These are phyloP conservation scores for Trichonephila clavipes DNA, from an alignment of 1,140 invertebrate species.

Conservation along the genomic window DNA sequence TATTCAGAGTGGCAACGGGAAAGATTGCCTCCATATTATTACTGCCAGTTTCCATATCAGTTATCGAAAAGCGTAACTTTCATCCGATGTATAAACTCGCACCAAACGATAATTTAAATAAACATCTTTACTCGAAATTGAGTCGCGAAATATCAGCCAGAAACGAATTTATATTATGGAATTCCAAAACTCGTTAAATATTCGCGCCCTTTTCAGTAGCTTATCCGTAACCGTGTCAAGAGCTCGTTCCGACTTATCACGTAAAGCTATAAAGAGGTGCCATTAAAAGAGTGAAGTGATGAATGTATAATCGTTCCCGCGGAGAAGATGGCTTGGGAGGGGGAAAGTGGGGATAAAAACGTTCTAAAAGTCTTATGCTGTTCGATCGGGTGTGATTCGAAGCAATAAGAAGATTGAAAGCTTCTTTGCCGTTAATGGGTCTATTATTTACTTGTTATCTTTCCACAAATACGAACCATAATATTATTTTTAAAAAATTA, in stretches of 20 bases:
- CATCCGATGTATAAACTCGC: neutral
- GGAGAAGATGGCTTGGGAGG: neutral
- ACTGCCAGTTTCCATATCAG: neutral
- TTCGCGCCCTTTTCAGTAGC: constrained; percentile 36
- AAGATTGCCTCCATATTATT: neutral
- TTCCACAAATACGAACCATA: neutral
- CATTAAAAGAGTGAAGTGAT: constrained; percentile 27
- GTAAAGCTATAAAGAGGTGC: constrained; percentile 21
- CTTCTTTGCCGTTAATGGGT: constrained; percentile 29
- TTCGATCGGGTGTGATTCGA: neutral
- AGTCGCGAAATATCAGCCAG: neutral
- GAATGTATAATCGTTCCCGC: constrained; percentile 26
- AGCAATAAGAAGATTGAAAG: constrained; percentile 33
- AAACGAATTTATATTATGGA: constrained; percentile 18
- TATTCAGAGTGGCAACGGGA: neutral
- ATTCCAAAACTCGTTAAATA: constrained; percentile 27
- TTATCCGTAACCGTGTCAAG: constrained; percentile 33
- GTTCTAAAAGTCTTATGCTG: constrained; percentile 34
- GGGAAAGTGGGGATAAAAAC: neutral
- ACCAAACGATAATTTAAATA: constrained; percentile 46
- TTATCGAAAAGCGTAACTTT: neutral
- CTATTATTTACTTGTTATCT: constrained; percentile 53
- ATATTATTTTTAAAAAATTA: neutral
- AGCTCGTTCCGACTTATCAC: constrained; percentile 36
- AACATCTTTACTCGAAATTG: constrained; percentile 32